These are phyloP conservation scores for Entomobrya proxima DNA, from an alignment of 2,888 invertebrate species.

Conservation along the genomic window DNA sequence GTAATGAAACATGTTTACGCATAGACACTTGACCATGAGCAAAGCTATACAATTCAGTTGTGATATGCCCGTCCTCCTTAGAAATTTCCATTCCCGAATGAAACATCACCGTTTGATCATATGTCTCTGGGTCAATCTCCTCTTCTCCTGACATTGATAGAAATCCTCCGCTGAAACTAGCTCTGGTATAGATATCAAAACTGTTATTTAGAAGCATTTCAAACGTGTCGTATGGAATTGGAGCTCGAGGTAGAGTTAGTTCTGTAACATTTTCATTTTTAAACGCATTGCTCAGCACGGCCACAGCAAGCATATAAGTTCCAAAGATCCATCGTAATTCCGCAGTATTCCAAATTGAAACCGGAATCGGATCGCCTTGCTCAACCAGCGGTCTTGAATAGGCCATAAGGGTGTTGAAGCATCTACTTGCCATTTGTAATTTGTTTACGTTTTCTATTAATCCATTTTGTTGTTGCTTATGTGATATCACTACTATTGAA, in stretches of 20 bases:
- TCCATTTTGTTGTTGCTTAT: neutral
- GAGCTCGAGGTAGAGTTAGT: constrained; percentile 26
- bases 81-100: no score
- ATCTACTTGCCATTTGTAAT: neutral
- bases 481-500: neutral
- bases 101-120: no score
- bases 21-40: no score
- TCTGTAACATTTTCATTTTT: constrained; percentile 45
- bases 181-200: constrained; percentile 13
- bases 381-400: neutral
- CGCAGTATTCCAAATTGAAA: neutral
- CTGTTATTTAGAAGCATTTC: neutral
- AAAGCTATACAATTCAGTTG: no score
- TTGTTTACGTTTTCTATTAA: neutral
- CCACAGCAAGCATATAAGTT: neutral
- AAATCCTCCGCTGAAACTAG: no score
- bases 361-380: constrained; percentile 18
- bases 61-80: no score
- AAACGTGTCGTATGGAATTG: constrained; percentile 13
- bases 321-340: neutral
- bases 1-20: no score
- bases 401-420: neutral
- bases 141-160: no score
- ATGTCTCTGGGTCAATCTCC: no score
- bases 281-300: neutral